Base-by-base conservation (phyloP, 2,797 vertebrate species). In the Hippoglossus hippoglossus region DNA sequence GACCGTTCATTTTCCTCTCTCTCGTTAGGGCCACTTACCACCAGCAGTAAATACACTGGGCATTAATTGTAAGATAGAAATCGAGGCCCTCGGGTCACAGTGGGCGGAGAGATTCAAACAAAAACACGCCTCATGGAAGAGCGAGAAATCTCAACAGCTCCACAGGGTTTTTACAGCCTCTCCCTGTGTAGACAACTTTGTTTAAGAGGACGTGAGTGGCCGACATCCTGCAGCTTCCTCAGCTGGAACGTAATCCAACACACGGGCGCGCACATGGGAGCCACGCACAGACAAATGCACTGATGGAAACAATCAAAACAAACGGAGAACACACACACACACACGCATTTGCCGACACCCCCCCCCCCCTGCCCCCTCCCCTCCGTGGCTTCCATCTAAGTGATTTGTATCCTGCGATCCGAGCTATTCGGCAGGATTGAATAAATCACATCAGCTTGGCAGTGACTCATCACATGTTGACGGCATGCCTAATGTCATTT, bases 401-500 rank as follows among this genome's bases (percentile, higher is more conserved):
- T 93, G 91, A 94, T 92, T 93, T 92, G 90, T 91, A 76, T 79
- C 73, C 72, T 51, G 28, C 55, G 56, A 90, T 91, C 84, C 67
- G 50, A 87, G 85, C 90, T 80, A 67, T 88, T 90, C 63, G 19
- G 61, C 71, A 77, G 79, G 79, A 86, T 90, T 87, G 82, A 89
- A 92, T 92, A 85, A 92, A 89, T 94, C 92, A 90, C 88, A 82
- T 89, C 79, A 82, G 79, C 73, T 80, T 83, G 81, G 73, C 81
- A 80, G 82, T 79, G 85, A 84, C 84, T 87, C 88, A 79, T 87
- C 73, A 72, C 46, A 75, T 77, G 84, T 82, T 84, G 85, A 79
- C 73, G 44, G 70, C 79, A 87, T 41, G 63, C 80, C 80, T 90
- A 84, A 91, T 92, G 93, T 91, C 92, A 88, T 94, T 91, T 92